A percentile compares a stretch with the other conserved stretches of the same genome.
These are phyloP conservation scores for Brachyptera risi DNA, from an alignment of 2,888 invertebrate species.

Conservation along the genomic window DNA sequence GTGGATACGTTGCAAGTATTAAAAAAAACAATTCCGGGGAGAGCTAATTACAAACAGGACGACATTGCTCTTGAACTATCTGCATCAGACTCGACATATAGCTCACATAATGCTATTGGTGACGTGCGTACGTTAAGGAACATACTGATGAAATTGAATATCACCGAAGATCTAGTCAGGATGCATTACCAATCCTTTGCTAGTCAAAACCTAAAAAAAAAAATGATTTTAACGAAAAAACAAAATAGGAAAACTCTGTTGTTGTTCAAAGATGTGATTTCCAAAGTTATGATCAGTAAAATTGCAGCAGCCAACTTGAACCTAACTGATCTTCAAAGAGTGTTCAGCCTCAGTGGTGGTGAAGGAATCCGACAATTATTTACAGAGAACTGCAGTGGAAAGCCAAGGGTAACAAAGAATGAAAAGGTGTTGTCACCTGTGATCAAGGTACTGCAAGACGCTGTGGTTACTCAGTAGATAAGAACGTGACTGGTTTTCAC, in stretches of 20 bases:
- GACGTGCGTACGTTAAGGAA: neutral
- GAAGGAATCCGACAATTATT: no score
- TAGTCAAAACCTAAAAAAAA: neutral
- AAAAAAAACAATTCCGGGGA: neutral
- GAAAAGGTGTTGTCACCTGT: neutral
- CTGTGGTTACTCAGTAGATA: no score
- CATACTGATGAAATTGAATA: neutral
- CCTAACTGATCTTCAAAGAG: no score
- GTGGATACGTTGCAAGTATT: neutral
- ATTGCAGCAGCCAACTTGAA: neutral
- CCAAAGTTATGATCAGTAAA: neutral
- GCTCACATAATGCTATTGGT: neutral
- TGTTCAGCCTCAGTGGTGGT: no score
- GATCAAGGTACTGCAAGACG: neutral
- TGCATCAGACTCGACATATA: neutral
- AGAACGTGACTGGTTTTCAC: no score
- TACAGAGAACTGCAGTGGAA: neutral
- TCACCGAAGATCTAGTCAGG: neutral
- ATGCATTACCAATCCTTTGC: neutral
- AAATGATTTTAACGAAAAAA: neutral
- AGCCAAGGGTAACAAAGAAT: neutral
- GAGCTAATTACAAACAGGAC: neutral
- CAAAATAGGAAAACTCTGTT: neutral
- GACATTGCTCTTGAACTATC: neutral
- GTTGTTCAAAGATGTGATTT: neutral